Conservation (phyloP, 2,113 vertebrate species). For the Oreotrochilus melanogaster region DNA sequence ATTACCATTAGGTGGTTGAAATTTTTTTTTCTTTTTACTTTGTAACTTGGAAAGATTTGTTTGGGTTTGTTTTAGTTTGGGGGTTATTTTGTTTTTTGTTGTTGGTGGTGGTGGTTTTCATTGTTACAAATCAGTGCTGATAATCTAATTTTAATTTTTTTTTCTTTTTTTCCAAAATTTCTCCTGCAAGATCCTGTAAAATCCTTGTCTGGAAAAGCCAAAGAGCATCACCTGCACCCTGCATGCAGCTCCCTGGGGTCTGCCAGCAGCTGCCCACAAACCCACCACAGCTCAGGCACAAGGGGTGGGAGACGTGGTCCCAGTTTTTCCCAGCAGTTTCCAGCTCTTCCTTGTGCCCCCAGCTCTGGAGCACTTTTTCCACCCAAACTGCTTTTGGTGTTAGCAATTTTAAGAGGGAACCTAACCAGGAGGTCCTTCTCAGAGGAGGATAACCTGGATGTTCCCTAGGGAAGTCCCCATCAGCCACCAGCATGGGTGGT, state of each 20-base stretch:
- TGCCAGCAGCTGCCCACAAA: neutral
- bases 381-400: neutral
- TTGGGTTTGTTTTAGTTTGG: neutral
- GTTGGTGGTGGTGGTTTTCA: neutral
- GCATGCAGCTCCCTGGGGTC: neutral
- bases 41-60: neutral
- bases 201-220: neutral
- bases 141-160: neutral
- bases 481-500: accelerated
- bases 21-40: neutral
- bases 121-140: neutral
- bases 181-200: neutral
- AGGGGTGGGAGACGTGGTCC: neutral
- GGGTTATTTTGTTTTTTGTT: neutral
- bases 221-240: neutral
- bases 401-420: neutral
- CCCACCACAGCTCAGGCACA: neutral
- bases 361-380: neutral
- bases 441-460: neutral
- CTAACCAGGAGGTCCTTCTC: neutral
- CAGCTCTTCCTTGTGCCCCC: neutral
- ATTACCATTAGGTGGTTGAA: neutral
- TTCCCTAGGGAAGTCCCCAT: neutral
- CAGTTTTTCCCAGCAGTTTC: neutral
- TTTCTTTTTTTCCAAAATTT: neutral